phyloP scores from a whole-genome alignment of 2,113 vertebrate genomes.

The Struthidea cinerea region DNA sequence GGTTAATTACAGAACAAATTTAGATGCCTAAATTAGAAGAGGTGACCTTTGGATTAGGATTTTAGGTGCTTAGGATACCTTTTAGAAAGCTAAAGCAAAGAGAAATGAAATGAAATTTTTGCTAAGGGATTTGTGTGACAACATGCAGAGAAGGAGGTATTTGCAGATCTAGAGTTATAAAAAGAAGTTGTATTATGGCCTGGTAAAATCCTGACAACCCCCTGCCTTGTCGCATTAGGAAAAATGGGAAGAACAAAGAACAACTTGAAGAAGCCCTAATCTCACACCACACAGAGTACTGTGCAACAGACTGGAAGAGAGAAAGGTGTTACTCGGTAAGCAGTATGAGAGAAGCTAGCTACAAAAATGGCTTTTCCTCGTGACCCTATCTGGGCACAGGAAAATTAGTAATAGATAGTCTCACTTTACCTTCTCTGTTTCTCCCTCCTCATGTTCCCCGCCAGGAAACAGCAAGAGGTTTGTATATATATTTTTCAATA shows the following conservation, averaged over 20 bases:
- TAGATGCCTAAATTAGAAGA: background rate
- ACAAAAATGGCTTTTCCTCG: background rate
- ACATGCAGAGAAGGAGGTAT: background rate
- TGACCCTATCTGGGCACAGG: background rate
- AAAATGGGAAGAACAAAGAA: background rate
- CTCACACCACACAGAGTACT: background rate
- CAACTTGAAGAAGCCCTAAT: background rate
- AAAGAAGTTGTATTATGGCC: background rate
- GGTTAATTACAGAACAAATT: background rate
- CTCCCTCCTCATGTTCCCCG: rapidly evolving
- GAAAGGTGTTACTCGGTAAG: background rate
- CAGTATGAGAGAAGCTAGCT: background rate
- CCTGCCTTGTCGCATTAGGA: background rate
- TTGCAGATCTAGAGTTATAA: background rate
- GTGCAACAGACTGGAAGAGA: background rate
- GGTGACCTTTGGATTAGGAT: background rate
- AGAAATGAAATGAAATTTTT: background rate
- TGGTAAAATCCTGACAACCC: background rate
- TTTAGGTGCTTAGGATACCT: background rate
- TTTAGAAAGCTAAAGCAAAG: background rate
- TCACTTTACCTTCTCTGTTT: background rate
- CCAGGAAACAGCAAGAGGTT: background rate
- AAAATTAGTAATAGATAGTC: background rate
- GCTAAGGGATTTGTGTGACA: background rate
- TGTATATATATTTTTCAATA: background rate